Base-by-base conservation (phyloP, 1,140 invertebrate species). In the Cherax destructor region DNA sequence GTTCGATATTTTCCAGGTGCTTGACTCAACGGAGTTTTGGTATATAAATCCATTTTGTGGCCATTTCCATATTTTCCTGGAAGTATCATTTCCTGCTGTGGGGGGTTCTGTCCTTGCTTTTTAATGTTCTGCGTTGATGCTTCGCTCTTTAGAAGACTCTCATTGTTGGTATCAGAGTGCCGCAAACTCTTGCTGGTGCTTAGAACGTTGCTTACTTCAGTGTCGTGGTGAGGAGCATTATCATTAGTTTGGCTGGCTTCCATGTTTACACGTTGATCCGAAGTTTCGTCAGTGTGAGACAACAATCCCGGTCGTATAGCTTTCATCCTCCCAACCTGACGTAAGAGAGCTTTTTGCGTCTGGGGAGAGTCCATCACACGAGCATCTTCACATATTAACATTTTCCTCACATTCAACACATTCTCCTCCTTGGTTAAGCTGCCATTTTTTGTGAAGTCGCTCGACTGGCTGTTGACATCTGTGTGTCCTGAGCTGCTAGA, bases 321-420 rank as follows among this genome's bases (percentile, higher is more conserved):
- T 21, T 90, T 90, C 52, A 90, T 83, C 59, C 50, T 76, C 61
- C 56, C 50, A 18, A 90, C 88, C 24, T 84, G 30, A 41, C 88
- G 80, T 18, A n/a, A 21, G 4, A 81, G 79, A 47, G 81, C 81
- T 21, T 83, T 69, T 24, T 83, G 50, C 16, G 61, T n/a, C 41
- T 52, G 78, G n/a, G 56, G 30, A n/a, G 65, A n/a, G n/a, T 88
- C 79, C 16, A 52, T 13, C 21, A 81, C 77, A 13, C 65, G 41
- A 49, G 81, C 79, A n/a, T 69, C 78, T n/a, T 52, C 69, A 52
- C 21, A 13, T n/a, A 41, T 41, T 41, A 41, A 41, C 30, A 41
- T 24, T 24, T 9, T 10, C 47, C 21, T 24, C 21, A 4, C 77
- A 72, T 56, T 77, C 49, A 30, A 56, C 9, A 56, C 52, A 1